Percentiles rank a stretch among this genome's conserved stretches.
Conservation (phyloP, 2,888 invertebrate genomes). For the Nezara viridula region DNA sequence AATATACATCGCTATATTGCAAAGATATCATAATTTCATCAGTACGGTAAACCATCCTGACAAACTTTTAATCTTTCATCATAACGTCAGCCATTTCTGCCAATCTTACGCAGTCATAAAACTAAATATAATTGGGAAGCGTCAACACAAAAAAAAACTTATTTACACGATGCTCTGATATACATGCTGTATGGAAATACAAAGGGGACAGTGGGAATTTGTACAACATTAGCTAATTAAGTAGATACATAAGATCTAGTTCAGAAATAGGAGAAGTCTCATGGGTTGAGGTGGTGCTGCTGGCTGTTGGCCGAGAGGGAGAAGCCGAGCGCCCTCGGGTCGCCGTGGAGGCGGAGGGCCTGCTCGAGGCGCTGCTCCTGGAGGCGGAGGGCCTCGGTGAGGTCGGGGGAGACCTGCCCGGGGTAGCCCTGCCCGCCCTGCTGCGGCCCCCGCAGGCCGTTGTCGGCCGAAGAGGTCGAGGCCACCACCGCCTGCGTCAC, state of each 20-base stretch:
- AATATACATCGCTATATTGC: conserved; percentile 9
- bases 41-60: background rate
- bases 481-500: conserved; percentile 79
- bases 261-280: conserved; percentile 66
- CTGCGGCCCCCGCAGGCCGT: conserved; percentile 68
- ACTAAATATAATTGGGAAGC: conserved; percentile 51
- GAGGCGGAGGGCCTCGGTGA: conserved; percentile 79
- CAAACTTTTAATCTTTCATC: background rate
- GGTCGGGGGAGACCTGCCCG: conserved; percentile 77
- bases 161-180: conserved; percentile 59
- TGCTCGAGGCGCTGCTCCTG: conserved; percentile 87
- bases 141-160: conserved; percentile 56
- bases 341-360: conserved; percentile 84
- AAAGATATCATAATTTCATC: background rate
- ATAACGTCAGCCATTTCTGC: conserved; percentile 29
- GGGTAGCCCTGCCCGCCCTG: conserved; percentile 71
- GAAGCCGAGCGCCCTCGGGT: conserved; percentile 85
- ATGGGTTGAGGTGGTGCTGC: conserved; percentile 67
- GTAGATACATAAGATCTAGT: conserved; percentile 64
- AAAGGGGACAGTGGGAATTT: conserved; percentile 56
- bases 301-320: conserved; percentile 71
- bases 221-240: conserved; percentile 57
- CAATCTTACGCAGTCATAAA: background rate
- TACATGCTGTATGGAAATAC: conserved; percentile 49
- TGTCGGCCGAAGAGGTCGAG: conserved; percentile 65